Conservation (phyloP, 1,140 invertebrate genomes). For the Copidosoma floridanum region DNA sequence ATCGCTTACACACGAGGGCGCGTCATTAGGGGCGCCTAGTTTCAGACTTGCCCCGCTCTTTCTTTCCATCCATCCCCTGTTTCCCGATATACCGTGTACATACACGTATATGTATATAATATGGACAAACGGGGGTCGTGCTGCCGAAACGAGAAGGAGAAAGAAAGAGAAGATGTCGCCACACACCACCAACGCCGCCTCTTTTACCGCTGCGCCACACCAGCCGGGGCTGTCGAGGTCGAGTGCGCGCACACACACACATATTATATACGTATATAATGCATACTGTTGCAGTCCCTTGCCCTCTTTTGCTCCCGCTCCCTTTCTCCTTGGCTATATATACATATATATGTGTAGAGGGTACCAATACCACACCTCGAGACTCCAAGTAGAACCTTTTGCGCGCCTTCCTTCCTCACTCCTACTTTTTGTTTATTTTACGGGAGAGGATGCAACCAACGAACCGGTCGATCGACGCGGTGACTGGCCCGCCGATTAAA, state of each 20-base stretch:
- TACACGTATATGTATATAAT: not conserved
- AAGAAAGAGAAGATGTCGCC: too few relatives aligned
- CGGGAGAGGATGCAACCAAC: slow-evolving; percentile 7
- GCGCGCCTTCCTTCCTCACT: slow-evolving; percentile 14
- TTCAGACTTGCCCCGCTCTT: slow-evolving; percentile 15
- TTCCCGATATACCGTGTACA: not conserved
- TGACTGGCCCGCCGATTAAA: slow-evolving; percentile 17
- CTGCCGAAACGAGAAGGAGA: slow-evolving; percentile 6
- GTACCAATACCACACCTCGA: too few relatives aligned
- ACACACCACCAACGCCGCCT: too few relatives aligned
- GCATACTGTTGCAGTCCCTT: too few relatives aligned
- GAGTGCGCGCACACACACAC: too few relatives aligned
- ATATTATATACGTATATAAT: too few relatives aligned
- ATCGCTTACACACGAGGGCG: slow-evolving; percentile 32
- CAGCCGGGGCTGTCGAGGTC: not conserved
- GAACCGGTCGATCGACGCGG: slow-evolving; percentile 11
- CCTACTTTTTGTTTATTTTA: too few relatives aligned
- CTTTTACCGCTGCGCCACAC: not conserved
- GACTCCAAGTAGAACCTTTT: too few relatives aligned
- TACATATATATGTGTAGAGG: too few relatives aligned
- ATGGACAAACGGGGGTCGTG: not conserved
- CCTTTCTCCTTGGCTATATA: slow-evolving; percentile 18
- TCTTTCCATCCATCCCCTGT: slow-evolving; percentile 18
- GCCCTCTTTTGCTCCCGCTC: not conserved
- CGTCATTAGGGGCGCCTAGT: slow-evolving; percentile 47